phyloP scores from a whole-genome alignment of 2,113 vertebrate species.

The Halichoerus grypus region DNA sequence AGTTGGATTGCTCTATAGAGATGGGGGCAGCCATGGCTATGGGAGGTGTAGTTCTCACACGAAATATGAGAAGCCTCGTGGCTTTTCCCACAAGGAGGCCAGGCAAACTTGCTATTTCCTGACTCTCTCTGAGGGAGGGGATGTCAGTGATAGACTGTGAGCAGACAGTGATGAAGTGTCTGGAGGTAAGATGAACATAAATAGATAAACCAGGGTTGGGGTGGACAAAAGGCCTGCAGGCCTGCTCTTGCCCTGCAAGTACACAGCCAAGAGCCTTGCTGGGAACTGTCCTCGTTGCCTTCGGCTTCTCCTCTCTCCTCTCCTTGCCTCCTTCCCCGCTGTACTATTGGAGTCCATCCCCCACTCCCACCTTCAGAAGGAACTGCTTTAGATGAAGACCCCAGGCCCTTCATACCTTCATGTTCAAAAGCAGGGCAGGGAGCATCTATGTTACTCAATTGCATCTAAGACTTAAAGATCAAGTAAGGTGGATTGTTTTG shows the following conservation, averaged over 20 bases:
- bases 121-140: background rate
- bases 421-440: background rate
- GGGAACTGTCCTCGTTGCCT: background rate
- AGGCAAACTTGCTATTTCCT: background rate
- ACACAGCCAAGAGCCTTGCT: background rate
- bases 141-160: background rate
- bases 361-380: background rate
- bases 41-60: too few relatives aligned
- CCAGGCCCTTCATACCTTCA: background rate
- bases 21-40: background rate
- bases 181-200: background rate
- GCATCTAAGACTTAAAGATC: background rate
- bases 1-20: background rate
- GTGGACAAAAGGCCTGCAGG: background rate
- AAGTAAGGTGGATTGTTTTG: background rate
- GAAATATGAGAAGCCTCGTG: background rate
- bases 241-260: background rate
- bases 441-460: background rate
- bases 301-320: background rate
- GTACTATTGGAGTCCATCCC: background rate
- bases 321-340: background rate
- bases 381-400: slow-evolving; percentile 22
- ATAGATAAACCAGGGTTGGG: rapidly evolving
- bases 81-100: background rate
- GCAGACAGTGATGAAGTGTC: background rate